Percentiles rank a stretch among this genome's conserved stretches.
Evolutionary conservation across 2,888 invertebrate genomes (phyloP).

Genomic region (Tetragonula carbonaria): DNA sequence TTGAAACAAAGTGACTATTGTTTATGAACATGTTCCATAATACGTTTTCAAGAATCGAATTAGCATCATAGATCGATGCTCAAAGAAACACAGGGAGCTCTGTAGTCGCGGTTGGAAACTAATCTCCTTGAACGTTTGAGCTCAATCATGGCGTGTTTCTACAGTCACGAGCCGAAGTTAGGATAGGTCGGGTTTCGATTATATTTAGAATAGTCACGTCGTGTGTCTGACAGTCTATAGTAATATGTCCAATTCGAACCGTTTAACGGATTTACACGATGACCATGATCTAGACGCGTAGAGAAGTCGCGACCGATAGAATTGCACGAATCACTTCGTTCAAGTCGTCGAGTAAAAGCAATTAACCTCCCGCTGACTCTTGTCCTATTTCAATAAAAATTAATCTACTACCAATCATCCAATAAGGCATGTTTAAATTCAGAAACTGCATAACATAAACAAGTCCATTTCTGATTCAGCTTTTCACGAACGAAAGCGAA

Average conservation of each 20-base stretch:
- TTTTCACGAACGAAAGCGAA: too few relatives aligned
- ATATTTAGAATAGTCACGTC: conserved; percentile 57
- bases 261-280: conserved; percentile 48
- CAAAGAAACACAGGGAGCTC: background rate
- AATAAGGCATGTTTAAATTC: background rate
- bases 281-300: conserved; percentile 55
- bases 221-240: conserved; percentile 34
- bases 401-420: background rate
- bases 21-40: background rate
- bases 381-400: conserved; percentile 39
- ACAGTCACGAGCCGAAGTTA: conserved; percentile 44
- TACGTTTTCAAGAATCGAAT: background rate
- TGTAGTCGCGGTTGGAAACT: conserved; percentile 14
- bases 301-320: conserved; percentile 26
- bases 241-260: conserved; percentile 58
- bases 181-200: conserved; percentile 62
- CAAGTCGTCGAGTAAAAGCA: conserved; percentile 30
- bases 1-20: background rate
- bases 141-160: conserved; percentile 41
- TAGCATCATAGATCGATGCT: background rate
- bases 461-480: too few relatives aligned
- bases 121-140: conserved; percentile 55
- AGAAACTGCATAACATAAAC: too few relatives aligned
- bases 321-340: conserved; percentile 4
- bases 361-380: conserved; percentile 34